Evolutionary conservation across 1,140 invertebrate species (phyloP).

Genomic region (Oedothorax gibbosus): DNA sequence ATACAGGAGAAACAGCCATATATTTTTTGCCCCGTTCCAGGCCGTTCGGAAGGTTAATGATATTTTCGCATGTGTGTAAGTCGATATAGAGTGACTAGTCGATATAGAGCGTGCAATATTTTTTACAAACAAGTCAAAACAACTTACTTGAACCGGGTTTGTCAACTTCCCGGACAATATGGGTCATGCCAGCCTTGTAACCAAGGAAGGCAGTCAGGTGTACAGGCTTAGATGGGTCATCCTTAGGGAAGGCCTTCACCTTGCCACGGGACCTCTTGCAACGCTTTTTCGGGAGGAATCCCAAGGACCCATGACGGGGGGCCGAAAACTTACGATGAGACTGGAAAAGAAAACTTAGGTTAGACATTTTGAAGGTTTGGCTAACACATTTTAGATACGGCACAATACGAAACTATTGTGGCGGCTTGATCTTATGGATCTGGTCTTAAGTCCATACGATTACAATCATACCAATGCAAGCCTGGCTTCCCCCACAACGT

Average conservation of each 20-base stretch:
- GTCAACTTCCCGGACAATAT: conserved; percentile 98
- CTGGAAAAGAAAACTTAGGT: conserved; percentile 72
- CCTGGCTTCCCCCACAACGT: no score
- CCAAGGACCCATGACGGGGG: conserved; percentile 99
- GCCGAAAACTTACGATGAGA: conserved; percentile 99
- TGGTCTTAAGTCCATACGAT: no score
- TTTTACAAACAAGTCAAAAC: neutral
- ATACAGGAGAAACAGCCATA: no score
- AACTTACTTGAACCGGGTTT: conserved; percentile 97
- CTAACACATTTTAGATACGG: neutral
- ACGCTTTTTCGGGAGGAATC: conserved; percentile 99
- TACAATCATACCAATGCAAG: no score
- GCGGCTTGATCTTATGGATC: no score
- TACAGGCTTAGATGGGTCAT: conserved; percentile 95
- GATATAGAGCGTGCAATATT: no score
- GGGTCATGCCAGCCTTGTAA: conserved; percentile 99
- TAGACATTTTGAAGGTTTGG: neutral
- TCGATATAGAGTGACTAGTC: no score
- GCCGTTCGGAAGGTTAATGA: no score
- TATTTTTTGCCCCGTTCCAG: no score
- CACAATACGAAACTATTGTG: neutral
- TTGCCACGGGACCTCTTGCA: conserved; percentile 95
- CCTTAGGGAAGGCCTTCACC: conserved; percentile 99
- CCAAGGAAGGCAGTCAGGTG: conserved; percentile 98
- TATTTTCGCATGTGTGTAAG: no score